Base-by-base conservation (phyloP, 2,797 vertebrate genomes). In the Echeneis naucrates region DNA sequence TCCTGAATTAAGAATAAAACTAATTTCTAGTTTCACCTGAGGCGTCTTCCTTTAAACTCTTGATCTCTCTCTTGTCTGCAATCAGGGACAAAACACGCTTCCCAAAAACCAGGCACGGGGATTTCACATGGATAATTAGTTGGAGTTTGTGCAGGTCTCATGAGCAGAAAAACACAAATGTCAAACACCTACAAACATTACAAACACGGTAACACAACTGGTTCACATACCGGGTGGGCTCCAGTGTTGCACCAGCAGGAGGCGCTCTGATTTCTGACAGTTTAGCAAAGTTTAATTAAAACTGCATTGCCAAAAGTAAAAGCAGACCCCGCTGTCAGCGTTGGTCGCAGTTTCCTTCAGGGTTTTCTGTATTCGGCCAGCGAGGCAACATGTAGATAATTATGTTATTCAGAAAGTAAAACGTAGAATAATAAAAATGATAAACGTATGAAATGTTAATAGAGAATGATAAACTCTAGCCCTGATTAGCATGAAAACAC, bases 21-120 rank as follows among this genome's bases (percentile, higher is more conserved):
- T 48, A 8, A 68, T 80, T 79, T 75, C 66, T 35, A 58, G 48
- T 52, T 30, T 74, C 53, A 83, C 77, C 75, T 37, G 27, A 56
- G 77, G 80, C 51, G 1, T 40, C 2, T 33, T 71, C 68, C 80
- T 82, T 89, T 68, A 87, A 78, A 70, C 33, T 55, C 35, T 35
- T 58, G 52, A 71, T 21, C 54, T 45, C 42, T 7, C 4, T 32
- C n/a, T n/a, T 6, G 30, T 30, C 30, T 73, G 73, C 63, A 78
- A 69, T 84, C 79, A 82, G 79, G 75, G 70, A 73, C 70, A 45
- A 10, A 4, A 65, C 1, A 21, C 14, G 17, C 24, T 69, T 61
- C 21, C 30, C 26, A 35, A 59, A 56, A 72, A 57, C 11, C 4
- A 77, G 55, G 12, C 57, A 26, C 40, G 16, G 6, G 61, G 38